Base-by-base conservation (phyloP, 2,113 vertebrate genomes). In the Phyllostomus hastatus region DNA sequence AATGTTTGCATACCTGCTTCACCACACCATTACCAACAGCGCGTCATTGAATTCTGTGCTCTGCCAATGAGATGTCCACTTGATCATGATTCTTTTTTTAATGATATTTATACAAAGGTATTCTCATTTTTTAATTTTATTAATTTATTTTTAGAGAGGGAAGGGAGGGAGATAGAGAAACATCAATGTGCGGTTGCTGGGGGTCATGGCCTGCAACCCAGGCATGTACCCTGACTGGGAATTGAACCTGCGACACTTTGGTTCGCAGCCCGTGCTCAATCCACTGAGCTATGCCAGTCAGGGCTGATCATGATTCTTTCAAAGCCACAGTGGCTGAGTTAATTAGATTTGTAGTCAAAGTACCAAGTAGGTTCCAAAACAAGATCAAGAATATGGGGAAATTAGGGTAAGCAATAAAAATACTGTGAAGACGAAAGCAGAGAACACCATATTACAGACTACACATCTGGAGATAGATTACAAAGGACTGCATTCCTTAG, bases 351-450 rank as follows among this genome's bases (percentile, higher is more conserved):
- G 50, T 86, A 17, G 35, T 94, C 33, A 75, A 10, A 85, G 17
- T 59, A 86, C 41, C 22, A 91, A 73, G 26, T 38, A 85, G 9
- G 12, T 86, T 93, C 35, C 95, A 43, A 96, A 96, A 82, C n/a
- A 95, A 57, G 17, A 91, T 82, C 10, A 38, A 91, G 41, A 91
- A 86, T 88, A 69, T 76, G 15, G 82, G 9, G 28, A 92, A 75
- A 33, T 76, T 26, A 95, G 20, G 15, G n/a, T 28, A 93, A 83
- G 24, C 14, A 89, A 85, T 93, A 82, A 73, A 93, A 92, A 94
- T 43, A 66, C 26, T 90, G 35, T 85, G 35, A 93, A 52, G 20
- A 35, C 10, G 41, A 96, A 89, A 50, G 26, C 59, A 91, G 41
- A 83, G 31, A 87, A 10, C 52, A 89, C 43, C 69, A 79, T 4